These are phyloP conservation scores for Tetragonula carbonaria DNA, from an alignment of 2,888 invertebrate species.

Conservation along the genomic window DNA sequence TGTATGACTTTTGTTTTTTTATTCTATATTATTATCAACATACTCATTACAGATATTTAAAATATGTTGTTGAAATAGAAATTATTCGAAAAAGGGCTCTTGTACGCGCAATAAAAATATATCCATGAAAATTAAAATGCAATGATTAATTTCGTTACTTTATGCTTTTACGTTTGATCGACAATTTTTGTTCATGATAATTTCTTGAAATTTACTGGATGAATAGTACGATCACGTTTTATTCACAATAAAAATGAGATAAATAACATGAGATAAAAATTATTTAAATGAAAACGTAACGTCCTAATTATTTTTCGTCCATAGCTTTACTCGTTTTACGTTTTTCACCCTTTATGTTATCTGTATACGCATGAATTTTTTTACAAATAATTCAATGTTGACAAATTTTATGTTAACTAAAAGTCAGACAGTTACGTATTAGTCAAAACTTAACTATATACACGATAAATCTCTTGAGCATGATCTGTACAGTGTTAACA, in stretches of 20 bases:
- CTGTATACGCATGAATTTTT: constrained; percentile 2
- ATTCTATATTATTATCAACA: constrained; percentile 10
- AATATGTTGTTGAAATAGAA: constrained; percentile 25
- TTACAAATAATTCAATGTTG: constrained; percentile 14
- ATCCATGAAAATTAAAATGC: constrained; percentile 34
- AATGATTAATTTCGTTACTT: constrained; percentile 35
- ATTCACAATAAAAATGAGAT: background rate
- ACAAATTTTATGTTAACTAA: constrained; percentile 20
- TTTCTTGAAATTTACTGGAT: constrained; percentile 14
- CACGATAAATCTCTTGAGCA: constrained; percentile 18
- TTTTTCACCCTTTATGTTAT: background rate
- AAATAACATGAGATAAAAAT: constrained; percentile 22
- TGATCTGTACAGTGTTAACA: constrained; percentile 40
- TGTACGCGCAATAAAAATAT: constrained; percentile 12
- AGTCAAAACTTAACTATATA: constrained; percentile 37
- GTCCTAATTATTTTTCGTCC: constrained; percentile 20
- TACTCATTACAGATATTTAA: constrained; percentile 21
- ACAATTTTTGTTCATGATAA: constrained; percentile 26
- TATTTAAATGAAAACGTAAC: constrained; percentile 3
- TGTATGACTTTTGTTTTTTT: constrained; percentile 42
- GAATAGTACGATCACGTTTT: constrained; percentile 25
- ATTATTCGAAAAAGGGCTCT: constrained; percentile 26
- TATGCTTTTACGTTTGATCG: constrained; percentile 12
- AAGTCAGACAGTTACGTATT: constrained; percentile 10
- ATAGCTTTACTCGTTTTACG: constrained; percentile 7